Evolutionary conservation across 2,888 invertebrate genomes (phyloP).

Genomic region (Yponomeuta sedellus): DNA sequence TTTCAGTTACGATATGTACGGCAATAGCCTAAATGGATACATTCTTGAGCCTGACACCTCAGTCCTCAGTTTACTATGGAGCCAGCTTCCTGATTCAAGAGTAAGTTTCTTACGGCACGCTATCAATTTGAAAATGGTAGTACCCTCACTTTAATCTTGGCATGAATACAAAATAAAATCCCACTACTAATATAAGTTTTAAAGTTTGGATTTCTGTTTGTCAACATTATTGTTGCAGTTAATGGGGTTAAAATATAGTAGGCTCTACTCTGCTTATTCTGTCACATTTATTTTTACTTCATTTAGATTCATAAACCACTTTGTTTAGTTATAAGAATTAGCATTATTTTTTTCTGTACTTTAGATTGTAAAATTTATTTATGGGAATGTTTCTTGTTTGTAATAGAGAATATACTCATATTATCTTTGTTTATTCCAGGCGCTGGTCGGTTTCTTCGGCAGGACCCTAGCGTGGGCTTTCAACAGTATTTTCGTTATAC

Average conservation of each 20-base stretch:
- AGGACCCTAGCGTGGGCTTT: conserved; percentile 54
- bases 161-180: neutral
- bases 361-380: too few relatives aligned
- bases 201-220: too few relatives aligned
- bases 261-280: too few relatives aligned
- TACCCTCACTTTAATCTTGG: neutral
- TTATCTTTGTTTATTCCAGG: conserved; percentile 32
- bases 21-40: conserved; percentile 39
- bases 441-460: conserved; percentile 51
- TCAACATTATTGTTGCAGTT: too few relatives aligned
- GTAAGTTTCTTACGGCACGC: conserved; percentile 32
- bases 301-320: too few relatives aligned
- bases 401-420: too few relatives aligned
- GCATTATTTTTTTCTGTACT: too few relatives aligned
- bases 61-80: conserved; percentile 53
- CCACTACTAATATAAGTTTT: neutral
- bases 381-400: too few relatives aligned
- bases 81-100: conserved; percentile 62
- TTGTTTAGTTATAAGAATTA: too few relatives aligned
- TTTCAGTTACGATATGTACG: conserved; percentile 60
- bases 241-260: too few relatives aligned
- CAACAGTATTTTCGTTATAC: conserved; percentile 62
- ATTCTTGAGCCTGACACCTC: conserved; percentile 57
- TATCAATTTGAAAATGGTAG: conserved; percentile 16
- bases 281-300: too few relatives aligned